phyloP scores from a whole-genome alignment of 2,888 invertebrate species.

The Xylophagus ater region DNA sequence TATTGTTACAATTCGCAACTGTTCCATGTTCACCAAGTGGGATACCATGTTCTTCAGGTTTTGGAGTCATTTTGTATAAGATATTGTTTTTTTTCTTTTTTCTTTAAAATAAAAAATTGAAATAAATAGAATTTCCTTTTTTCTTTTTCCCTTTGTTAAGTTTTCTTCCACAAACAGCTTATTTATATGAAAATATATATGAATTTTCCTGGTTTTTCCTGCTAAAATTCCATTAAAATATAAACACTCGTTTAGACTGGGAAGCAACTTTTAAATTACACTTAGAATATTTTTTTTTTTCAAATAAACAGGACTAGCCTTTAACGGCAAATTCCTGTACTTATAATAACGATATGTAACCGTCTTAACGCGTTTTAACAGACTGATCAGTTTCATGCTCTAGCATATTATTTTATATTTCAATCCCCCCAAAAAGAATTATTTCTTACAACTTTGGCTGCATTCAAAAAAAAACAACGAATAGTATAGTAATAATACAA shows the following conservation, averaged over 20 bases:
- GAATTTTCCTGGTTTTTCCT: too few relatives aligned
- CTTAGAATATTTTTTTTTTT: background rate
- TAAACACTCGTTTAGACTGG: too few relatives aligned
- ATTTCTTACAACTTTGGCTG: too few relatives aligned
- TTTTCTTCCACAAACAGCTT: background rate
- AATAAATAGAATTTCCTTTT: conserved; percentile 1
- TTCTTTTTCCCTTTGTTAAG: background rate
- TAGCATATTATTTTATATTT: too few relatives aligned
- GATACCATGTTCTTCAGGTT: conserved; percentile 19
- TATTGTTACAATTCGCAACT: conserved; percentile 4
- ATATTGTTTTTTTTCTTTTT: conserved; percentile 7
- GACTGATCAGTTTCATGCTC: conserved; percentile 25
- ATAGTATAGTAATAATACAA: too few relatives aligned
- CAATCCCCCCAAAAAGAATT: too few relatives aligned
- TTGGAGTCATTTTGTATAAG: conserved; percentile 19
- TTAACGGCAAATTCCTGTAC: conserved; percentile 15
- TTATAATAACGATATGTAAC: conserved; percentile 4
- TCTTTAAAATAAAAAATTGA: background rate
- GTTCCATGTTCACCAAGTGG: conserved; percentile 3
- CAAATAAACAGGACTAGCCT: conserved; percentile 12
- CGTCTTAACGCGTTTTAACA: conserved; percentile 13
- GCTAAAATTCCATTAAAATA: too few relatives aligned
- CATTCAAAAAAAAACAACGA: too few relatives aligned
- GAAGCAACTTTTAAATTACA: too few relatives aligned
- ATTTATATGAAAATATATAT: conserved; percentile 1